Base-by-base conservation (phyloP, 2,888 invertebrate genomes). In the Hecatera dysodea region DNA sequence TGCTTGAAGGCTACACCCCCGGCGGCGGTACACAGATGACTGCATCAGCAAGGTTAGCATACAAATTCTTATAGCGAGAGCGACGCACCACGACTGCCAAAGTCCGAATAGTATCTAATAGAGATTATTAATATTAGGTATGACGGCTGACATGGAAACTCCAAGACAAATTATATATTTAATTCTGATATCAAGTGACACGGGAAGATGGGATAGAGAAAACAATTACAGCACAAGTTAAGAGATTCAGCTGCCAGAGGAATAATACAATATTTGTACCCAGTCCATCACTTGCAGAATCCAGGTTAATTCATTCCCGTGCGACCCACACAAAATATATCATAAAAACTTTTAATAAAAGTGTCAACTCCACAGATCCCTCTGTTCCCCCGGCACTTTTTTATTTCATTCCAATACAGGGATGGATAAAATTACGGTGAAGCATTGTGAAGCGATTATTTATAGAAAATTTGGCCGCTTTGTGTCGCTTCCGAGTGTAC, bases 401-500 rank as follows among this genome's bases (percentile, higher is more conserved):
- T 95, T 94, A 93, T 91, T 91, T 88, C 91, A 94, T 94, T 93
- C 93, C 93, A 91, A 94, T 93, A 93, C 90, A 93, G 92, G 94
- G 94, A 92, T 92, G 94, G 94, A 94, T 95, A 93, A 95, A 95
- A 94, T 95, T 94, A 94, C 95, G 89, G 87, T 86, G 87, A 88
- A 86, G 91, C 90, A 94, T 95, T 95, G 95, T 95, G 89, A 92
- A 89, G 89, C 93, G 94, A 95, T 95, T 95, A 95, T 95, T 95
- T 95, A 94, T 95, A 95, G 94, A 95, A 94, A 94, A 94, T 94
- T 95, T 93, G 91, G 93, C 88, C 89, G 90, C 93, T 94, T 95
- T 95, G 94, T 95, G 90, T 89, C 88, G 90, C 90, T 92, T 93
- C 92, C 90, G 92, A 93, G 89, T 88, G 91, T 87, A 91, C 88